Percentiles rank a stretch among this genome's conserved stretches.
Conservation (phyloP, 2,888 invertebrate species). For the Heliconius ethilla region DNA sequence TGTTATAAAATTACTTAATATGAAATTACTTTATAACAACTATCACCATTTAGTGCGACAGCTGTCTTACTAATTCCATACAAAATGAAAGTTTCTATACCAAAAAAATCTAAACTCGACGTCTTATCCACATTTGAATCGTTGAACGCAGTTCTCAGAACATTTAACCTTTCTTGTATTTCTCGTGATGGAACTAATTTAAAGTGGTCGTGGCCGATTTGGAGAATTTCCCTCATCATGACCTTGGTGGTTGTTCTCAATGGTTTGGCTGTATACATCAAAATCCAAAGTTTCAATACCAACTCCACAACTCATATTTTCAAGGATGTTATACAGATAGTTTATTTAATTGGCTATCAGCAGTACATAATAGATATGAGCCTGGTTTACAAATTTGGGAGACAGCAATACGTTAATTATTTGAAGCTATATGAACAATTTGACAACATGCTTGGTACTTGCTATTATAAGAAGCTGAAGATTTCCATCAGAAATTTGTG, state of each 20-base stretch:
- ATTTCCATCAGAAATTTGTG: slow-evolving; percentile 19
- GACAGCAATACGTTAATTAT: slow-evolving; percentile 31
- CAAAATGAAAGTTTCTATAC: slow-evolving; percentile 4
- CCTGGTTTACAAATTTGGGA: slow-evolving; percentile 20
- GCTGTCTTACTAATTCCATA: neutral
- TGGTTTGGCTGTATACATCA: slow-evolving; percentile 12
- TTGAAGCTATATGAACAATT: slow-evolving; percentile 27
- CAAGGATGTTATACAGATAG: slow-evolving; percentile 17
- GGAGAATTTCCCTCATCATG: slow-evolving; percentile 24
- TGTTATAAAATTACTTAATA: neutral
- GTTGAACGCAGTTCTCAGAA: slow-evolving; percentile 28
- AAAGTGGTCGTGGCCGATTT: slow-evolving; percentile 22
- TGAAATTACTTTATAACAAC: slow-evolving; percentile 1
- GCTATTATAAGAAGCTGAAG: slow-evolving; percentile 27
- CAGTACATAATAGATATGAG: slow-evolving; percentile 29
- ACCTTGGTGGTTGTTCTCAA: slow-evolving; percentile 13
- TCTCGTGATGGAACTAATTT: slow-evolving; percentile 20
- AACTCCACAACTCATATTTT: slow-evolving; percentile 1
- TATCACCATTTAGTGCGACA: neutral
- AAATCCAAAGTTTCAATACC: neutral
- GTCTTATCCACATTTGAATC: slow-evolving; percentile 31
- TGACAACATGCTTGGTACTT: slow-evolving; percentile 28
- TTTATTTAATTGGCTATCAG: slow-evolving; percentile 16
- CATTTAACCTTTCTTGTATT: slow-evolving; percentile 33
- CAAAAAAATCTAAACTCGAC: slow-evolving; percentile 18